Evolutionary conservation across 2,797 vertebrate genomes (phyloP), one percentile per base, ranked within the genome.

Genomic region (Holocentrus rufus): DNA sequence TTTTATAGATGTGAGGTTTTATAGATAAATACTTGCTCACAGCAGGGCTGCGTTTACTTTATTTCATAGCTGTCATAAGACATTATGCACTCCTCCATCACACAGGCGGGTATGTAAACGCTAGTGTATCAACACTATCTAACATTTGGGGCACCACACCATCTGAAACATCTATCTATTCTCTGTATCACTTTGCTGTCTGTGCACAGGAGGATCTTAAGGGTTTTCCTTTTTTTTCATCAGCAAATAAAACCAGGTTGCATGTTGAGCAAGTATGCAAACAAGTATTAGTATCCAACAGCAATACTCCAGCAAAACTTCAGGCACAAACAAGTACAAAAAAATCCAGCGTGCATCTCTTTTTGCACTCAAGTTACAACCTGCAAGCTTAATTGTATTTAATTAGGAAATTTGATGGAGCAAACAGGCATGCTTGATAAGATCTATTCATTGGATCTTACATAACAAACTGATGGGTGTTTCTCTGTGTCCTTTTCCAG

Each of bases 1-100:
- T 90, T 81, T 86, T 87, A 89, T 92, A 83, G 92, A 87, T 90
- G 71, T 83, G 78, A 85, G 79, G 84, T 83, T 88, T 92, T 85
- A 89, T 76, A 92, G 91, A 93, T 93, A 92, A 93, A 92, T 90
- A 81, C 87, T 91, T 88, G 90, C 91, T 92, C 74, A 69, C 84
- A 90, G 92, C 88, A 77, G 77, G 69, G 63, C 69, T 66, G 80
- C 82, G 58, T 87, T 92, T 80, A 83, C 79, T 91, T 91, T 93
- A 88, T 92, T 93, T 91, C 88, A 92, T 91, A 93, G 91, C 88
- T 93, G 91, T 92, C 92, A 91, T 54, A 75, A 78, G 39, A 71
- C 79, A 89, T 93, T 92, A 88, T 73, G 66, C 81, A 77, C 64
- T 75, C 64, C 79, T 87, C 82, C 68, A 80, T 92, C 90, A 88